phyloP scores from a whole-genome alignment of 2,888 invertebrate genomes.

The Lasioglossum morio region DNA sequence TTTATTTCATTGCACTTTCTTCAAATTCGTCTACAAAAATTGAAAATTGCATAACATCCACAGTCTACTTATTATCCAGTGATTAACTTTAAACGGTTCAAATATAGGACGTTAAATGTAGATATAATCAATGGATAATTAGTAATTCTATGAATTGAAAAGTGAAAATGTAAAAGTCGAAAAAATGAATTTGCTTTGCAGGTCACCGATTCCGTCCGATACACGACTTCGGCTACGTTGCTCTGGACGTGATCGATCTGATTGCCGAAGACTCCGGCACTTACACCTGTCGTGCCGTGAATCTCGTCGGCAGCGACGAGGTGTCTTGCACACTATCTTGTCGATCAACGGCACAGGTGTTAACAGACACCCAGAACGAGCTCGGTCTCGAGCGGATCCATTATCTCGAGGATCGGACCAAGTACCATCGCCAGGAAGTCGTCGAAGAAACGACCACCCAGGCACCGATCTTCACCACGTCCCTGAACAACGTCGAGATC shows the following conservation, averaged over 20 bases:
- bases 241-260: slow-evolving; percentile 97
- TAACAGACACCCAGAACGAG: slow-evolving; percentile 94
- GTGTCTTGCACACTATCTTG: slow-evolving; percentile 91
- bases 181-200: slow-evolving; percentile 68
- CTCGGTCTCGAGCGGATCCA: slow-evolving; percentile 95
- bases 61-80: too few species aligned
- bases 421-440: slow-evolving; percentile 90
- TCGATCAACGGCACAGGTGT: slow-evolving; percentile 91
- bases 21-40: too few species aligned
- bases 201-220: slow-evolving; percentile 97
- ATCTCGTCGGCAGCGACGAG: slow-evolving; percentile 95
- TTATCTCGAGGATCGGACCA: slow-evolving; percentile 93
- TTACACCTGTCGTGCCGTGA: slow-evolving; percentile 97
- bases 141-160: not conserved
- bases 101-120: too few species aligned
- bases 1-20: too few species aligned
- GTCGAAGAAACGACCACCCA: slow-evolving; percentile 94
- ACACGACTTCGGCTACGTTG: slow-evolving; percentile 99
- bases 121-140: not conserved
- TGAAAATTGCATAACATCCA: too few species aligned
- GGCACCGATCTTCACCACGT: slow-evolving; percentile 96
- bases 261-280: slow-evolving; percentile 98
- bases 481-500: slow-evolving; percentile 95
- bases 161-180: not conserved
- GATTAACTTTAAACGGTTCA: too few species aligned